Evolutionary conservation across 2,113 vertebrate species (phyloP).

Genomic region (Callipepla squamata): DNA sequence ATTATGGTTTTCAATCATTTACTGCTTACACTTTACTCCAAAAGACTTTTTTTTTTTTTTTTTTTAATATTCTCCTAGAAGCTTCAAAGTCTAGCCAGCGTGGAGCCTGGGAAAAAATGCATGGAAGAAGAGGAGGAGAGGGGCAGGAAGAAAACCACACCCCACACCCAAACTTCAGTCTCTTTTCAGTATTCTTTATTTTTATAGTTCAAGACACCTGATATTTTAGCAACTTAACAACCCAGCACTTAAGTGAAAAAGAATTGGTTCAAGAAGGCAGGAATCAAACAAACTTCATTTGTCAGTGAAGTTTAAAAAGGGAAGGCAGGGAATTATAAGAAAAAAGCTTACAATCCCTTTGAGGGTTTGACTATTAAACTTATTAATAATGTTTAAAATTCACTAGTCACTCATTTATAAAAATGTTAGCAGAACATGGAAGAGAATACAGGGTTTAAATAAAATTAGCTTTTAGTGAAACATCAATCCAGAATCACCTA

Average conservation of each 20-base stretch:
- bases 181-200: neutral
- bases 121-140: rapidly evolving
- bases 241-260: neutral
- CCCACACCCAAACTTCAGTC: neutral
- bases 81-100: neutral
- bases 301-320: neutral
- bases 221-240: neutral
- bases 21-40: neutral
- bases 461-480: slow-evolving; percentile 8
- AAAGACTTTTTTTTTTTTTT: neutral
- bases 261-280: neutral
- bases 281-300: neutral
- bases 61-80: neutral
- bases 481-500: neutral
- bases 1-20: slow-evolving; percentile 30
- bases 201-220: neutral
- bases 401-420: neutral
- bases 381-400: neutral
- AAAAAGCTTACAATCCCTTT: neutral
- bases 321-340: neutral
- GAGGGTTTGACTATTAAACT: neutral
- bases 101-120: neutral
- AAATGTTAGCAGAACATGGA: neutral
- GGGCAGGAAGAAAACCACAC: rapidly evolving
- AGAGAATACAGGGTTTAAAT: slow-evolving; percentile 2